These are phyloP conservation scores for Carterocephalus palaemon DNA, from an alignment of 2,888 invertebrate species.

Conservation along the genomic window DNA sequence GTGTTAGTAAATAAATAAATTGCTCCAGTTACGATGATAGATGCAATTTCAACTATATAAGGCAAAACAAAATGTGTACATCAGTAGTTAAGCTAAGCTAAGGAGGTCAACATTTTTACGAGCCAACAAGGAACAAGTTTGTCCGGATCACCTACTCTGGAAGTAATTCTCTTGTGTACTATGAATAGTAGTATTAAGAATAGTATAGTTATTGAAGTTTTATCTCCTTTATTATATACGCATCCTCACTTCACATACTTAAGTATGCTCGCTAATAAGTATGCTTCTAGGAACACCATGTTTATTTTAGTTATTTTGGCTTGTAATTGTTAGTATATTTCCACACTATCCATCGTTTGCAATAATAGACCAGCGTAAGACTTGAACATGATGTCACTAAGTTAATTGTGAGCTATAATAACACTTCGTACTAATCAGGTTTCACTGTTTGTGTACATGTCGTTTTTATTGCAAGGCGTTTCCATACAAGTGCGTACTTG, in stretches of 20 bases:
- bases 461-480: background rate
- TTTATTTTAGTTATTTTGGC: background rate
- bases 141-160: constrained; percentile 3
- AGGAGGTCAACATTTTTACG: constrained; percentile 10
- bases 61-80: background rate
- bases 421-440: background rate
- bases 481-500: too few relatives aligned
- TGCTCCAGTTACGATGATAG: constrained; percentile 2
- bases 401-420: constrained; percentile 4
- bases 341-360: too few relatives aligned
- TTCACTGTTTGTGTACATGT: background rate
- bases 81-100: background rate
- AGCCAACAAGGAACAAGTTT: constrained; percentile 3
- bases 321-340: too few relatives aligned
- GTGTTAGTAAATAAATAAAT: too few relatives aligned
- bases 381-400: background rate
- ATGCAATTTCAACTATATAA: background rate
- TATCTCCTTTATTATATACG: constrained; percentile 16
- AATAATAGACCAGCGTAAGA: background rate
- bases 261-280: constrained; percentile 15
- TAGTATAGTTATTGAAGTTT: constrained; percentile 21
- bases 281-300: constrained; percentile 1
- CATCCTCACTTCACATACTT: constrained; percentile 9
- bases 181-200: too few relatives aligned
- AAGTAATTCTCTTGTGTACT: constrained; percentile 16